Base-by-base conservation (phyloP, 1,140 invertebrate genomes). In the Drosophila murphyi region DNA sequence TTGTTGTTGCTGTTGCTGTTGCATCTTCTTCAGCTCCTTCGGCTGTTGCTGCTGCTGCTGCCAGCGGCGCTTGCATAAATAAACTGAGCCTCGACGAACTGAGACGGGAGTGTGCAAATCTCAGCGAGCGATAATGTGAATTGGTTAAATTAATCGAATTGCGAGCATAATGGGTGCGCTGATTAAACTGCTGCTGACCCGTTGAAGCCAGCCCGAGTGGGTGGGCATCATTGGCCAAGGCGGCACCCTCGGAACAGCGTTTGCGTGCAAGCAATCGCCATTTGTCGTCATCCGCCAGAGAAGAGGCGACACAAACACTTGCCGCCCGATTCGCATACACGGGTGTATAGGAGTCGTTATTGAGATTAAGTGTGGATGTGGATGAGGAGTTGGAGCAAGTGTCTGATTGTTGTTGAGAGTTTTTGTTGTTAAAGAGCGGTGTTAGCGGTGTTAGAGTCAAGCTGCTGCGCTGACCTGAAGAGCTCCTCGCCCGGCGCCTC, bases 231-330 rank as follows among this genome's bases (percentile, higher is more conserved):
- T 59, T 28, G 5, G 78, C 37, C 8, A 80, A 47, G 0, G 73
- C 71, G 2, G 81, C 59, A 0, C 91, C 90, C 51, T 92, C 87
- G 5, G 91, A 90, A 69, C 86, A 90, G 4, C 91, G 90, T 57
- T 92, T 92, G 10, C 82, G 88, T 37, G 88, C 77, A 54, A 92
- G 61, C 41, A 92, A 51, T 55, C 92, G 87, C 91, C 90, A 92
- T 60, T 92, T 92, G 45, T 92, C 91, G 62, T 92, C 92, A 55
- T 92, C 92, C n/a, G 90, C 79, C 35, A 92, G 57, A n/a, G 90
- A 89, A 5, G 82, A 82, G 48, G 83, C 72, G 48, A 85, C 77
- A 64, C 83, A 89, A 56, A 91, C 80, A 54, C 82, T 89, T 28
- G 91, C 82, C 56, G 91, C 82, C 31, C 91, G 89, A 69, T 85